A percentile compares a stretch with the other conserved stretches of the same genome.
phyloP scores from a whole-genome alignment of 2,888 invertebrate genomes.

The Mellilla xanthometata region DNA sequence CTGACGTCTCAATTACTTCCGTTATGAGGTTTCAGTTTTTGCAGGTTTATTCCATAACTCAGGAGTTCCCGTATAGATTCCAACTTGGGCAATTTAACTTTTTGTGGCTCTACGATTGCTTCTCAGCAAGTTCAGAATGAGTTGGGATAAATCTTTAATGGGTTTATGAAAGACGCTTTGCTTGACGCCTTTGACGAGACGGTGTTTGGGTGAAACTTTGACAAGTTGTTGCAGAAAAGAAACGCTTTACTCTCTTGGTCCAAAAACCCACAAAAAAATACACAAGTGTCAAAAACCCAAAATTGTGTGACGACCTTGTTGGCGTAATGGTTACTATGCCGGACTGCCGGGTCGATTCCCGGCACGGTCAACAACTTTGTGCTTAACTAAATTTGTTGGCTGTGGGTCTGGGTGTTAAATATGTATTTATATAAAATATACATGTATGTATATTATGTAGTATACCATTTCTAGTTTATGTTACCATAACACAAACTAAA shows the following conservation, averaged over 20 bases:
- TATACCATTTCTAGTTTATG: no score
- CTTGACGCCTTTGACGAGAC: slow-evolving; percentile 28
- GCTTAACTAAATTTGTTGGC: no score
- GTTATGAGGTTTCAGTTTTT: slow-evolving; percentile 45
- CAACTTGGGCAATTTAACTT: slow-evolving; percentile 74
- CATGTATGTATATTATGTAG: no score
- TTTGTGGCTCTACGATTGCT: slow-evolving; percentile 57
- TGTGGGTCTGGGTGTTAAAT: no score
- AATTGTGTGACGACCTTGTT: no score
- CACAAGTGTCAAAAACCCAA: no score
- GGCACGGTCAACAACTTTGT: no score
- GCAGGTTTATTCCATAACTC: slow-evolving; percentile 41
- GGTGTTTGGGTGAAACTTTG: slow-evolving; percentile 22
- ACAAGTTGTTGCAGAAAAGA: slow-evolving; percentile 20
- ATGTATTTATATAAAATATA: no score
- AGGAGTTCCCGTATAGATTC: slow-evolving; percentile 48
- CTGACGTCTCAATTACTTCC: slow-evolving; percentile 3
- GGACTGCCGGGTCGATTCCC: no score
- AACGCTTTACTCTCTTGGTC: neutral
- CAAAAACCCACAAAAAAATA: no score
- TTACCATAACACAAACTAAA: no score
- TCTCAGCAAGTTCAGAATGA: slow-evolving; percentile 40
- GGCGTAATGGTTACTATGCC: no score
- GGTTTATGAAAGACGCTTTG: slow-evolving; percentile 36
- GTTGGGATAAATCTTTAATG: slow-evolving; percentile 45